Evolutionary conservation across 2,113 vertebrate species (phyloP), one percentile per base, ranked within the genome.

Genomic region (Menura novaehollandiae): DNA sequence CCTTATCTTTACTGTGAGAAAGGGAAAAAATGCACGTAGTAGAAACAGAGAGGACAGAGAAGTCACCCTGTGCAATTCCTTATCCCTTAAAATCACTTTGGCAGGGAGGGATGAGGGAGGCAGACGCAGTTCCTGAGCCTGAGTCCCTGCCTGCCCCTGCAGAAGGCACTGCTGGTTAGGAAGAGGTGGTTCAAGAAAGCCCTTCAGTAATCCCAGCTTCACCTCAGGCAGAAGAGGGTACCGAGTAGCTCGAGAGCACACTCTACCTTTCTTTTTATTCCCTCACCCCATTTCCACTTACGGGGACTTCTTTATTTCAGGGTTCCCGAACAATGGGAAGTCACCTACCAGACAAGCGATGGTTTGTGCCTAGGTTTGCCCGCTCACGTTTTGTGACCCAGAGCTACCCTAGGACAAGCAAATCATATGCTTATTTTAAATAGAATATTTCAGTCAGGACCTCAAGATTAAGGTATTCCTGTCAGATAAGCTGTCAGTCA

Each of bases 401-500:
- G 60, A 92, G 94, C 33, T 92, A 88, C 91, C 87, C 67, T 82
- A 97, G 83, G 85, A 96, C 91, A 97, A 90, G 94, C 72, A 98
- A 98, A 98, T 98, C 91, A 97, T 94, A 97, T 96, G 97, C 94
- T 98, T 97, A 97, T 97, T 98, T 97, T 97, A 97, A 98, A 98
- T 98, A 91, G 95, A 97, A 97, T 98, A 97, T 98, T 97, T 97
- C 97, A 98, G 97, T 98, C 96, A 97, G 88, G 94, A 97, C 93
- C 90, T 96, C 94, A 96, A 98, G 97, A 98, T 98, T 98, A 98
- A 98, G 98, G 97, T 98, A 98, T 98, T 98, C 96, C 97, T 98
- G 97, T 97, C 98, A 98, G 95, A 98, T 96, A 88, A 95, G 85
- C 97, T 98, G 97, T 98, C 98, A 98, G 95, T 98, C 98, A 98